Conservation (phyloP, 2,113 vertebrate species). For the Upupa epops region DNA sequence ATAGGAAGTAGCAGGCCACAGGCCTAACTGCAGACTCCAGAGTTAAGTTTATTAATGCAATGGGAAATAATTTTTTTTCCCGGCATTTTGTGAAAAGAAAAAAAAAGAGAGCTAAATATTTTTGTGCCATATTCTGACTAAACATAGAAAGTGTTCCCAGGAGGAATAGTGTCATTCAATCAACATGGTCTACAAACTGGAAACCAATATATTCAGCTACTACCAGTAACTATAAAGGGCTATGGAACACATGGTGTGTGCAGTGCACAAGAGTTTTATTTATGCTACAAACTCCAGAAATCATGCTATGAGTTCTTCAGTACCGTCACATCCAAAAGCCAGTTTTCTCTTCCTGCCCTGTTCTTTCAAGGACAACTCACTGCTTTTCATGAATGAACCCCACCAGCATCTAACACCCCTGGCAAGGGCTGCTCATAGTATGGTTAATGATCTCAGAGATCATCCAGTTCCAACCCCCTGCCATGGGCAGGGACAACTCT, state of each 20-base stretch:
- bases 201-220: background rate
- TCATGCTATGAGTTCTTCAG: background rate
- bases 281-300: background rate
- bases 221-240: background rate
- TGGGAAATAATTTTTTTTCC: background rate
- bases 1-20: background rate
- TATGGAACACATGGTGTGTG: background rate
- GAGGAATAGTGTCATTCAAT: background rate
- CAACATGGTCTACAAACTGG: background rate
- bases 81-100: background rate
- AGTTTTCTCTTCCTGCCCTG: background rate
- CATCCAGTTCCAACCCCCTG: too few relatives aligned
- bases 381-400: background rate
- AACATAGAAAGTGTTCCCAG: background rate
- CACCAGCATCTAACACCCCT: background rate
- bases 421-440: background rate
- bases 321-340: background rate
- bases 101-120: background rate
- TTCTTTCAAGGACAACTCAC: background rate
- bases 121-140: background rate
- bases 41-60: background rate
- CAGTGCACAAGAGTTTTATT: background rate
- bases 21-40: background rate
- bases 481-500: too few relatives aligned
- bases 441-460: too few relatives aligned